These are phyloP conservation scores for Drymodes brunneopygia DNA, from an alignment of 2,113 vertebrate species.

Conservation along the genomic window DNA sequence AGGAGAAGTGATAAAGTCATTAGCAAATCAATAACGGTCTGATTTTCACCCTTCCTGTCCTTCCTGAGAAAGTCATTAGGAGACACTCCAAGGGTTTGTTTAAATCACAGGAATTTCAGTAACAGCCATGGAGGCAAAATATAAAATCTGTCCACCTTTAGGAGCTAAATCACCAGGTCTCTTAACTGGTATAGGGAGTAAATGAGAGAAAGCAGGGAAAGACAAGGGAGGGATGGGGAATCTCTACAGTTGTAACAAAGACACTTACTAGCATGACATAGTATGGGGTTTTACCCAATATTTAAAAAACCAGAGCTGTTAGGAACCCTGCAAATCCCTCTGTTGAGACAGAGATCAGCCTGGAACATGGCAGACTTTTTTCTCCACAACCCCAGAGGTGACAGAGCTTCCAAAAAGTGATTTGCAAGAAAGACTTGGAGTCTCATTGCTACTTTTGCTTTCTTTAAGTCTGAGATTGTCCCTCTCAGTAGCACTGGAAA, in stretches of 20 bases:
- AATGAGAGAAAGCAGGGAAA: neutral
- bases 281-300: rapidly evolving
- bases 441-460: neutral
- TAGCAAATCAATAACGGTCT: constrained; percentile 61
- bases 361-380: neutral
- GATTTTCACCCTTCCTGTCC: constrained; percentile 30
- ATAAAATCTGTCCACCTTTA: neutral
- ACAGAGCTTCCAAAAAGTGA: neutral
- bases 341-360: neutral
- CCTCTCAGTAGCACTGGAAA: neutral
- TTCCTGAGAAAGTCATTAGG: constrained; percentile 61
- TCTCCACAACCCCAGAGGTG: rapidly evolving
- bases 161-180: neutral
- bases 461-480: neutral
- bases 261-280: neutral
- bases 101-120: constrained; percentile 5
- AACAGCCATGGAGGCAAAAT: neutral
- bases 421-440: neutral
- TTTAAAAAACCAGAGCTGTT: neutral
- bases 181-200: neutral
- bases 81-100: constrained; percentile 12
- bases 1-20: constrained; percentile 62
- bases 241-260: neutral
- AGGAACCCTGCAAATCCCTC: neutral
- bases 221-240: neutral